Base-by-base conservation (phyloP, 2,797 vertebrate genomes). In the Steatocranus sp. region DNA sequence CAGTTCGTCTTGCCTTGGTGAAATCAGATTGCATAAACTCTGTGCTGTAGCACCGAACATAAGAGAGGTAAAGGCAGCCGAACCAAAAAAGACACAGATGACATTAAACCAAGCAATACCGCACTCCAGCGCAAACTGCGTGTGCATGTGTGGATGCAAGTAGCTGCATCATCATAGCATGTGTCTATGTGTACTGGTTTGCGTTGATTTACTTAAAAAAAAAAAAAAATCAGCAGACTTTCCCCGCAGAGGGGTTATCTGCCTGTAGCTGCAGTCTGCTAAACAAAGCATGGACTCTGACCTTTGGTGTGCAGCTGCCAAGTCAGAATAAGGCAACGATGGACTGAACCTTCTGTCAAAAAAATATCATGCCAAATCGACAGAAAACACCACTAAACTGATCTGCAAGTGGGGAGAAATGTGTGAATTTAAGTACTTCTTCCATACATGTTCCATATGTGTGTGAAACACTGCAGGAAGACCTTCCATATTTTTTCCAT, bases 261-360 rank as follows among this genome's bases (percentile, higher is more conserved):
- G 80, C 76, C 83, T 78, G 25, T 83, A 85, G 89, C 87, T 84
- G 83, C 53, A 82, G 84, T 81, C 73, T 9, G 50, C 43, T 53
- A 78, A 91, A 91, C 82, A 91, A 91, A 89, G 83, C 68, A 5
- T 25, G 82, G 85, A 90, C 88, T 92, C 76, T 89, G 79, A 93
- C 86, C 91, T 89, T 81, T 82, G n/a, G 61, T 76, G 80, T 61
- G 41, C 61, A 78, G 81, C 66, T 81, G 68, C 38, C 88, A 83
- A 84, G 83, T 90, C 48, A 36, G 23, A 73, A 51, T 1, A 30
- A 79, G 38, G 46, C 79, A 56, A 15, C 3, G 32, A 76, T 23
- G 56, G 88, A 79, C 83, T 17, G 18, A 84, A 89, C 87, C 85
- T 83, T 88, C 88, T 87, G 86, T 87, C 86, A 82, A 90, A 92